A percentile compares a stretch with the other conserved stretches of the same genome.
These are phyloP conservation scores for Torymus texanus DNA, from an alignment of 2,888 invertebrate genomes.

Conservation along the genomic window DNA sequence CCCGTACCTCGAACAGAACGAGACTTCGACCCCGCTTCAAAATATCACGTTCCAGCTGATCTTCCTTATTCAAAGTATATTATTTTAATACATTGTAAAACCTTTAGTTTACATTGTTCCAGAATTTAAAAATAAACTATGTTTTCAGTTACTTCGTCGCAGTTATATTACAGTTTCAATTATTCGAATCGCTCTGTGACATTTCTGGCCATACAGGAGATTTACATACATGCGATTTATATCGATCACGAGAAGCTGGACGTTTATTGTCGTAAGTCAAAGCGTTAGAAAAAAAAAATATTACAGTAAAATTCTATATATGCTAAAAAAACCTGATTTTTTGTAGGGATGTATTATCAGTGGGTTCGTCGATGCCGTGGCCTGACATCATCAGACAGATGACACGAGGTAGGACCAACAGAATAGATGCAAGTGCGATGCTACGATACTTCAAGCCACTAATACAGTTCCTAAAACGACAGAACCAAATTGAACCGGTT, in stretches of 20 bases:
- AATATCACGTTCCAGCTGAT: slow-evolving; percentile 88
- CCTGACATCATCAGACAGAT: slow-evolving; percentile 84
- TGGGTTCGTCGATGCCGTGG: slow-evolving; percentile 82
- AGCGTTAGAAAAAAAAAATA: too few species aligned
- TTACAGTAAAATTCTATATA: not conserved
- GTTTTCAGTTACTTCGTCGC: slow-evolving; percentile 86
- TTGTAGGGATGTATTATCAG: slow-evolving; percentile 81
- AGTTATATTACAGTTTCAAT: slow-evolving; percentile 89
- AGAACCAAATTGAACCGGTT: slow-evolving; percentile 83
- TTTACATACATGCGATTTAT: slow-evolving; percentile 88
- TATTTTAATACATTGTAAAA: not conserved
- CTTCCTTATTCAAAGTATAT: slow-evolving; percentile 76
- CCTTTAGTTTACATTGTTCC: not conserved
- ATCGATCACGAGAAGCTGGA: slow-evolving; percentile 87
- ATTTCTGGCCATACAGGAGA: slow-evolving; percentile 84
- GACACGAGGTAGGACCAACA: slow-evolving; percentile 83
- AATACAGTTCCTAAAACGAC: slow-evolving; percentile 84
- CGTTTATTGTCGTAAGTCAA: slow-evolving; percentile 81
- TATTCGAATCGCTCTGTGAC: slow-evolving; percentile 86
- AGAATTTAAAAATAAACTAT: not conserved
- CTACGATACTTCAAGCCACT: slow-evolving; percentile 90
- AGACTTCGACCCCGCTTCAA: slow-evolving; percentile 90
- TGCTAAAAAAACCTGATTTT: not conserved
- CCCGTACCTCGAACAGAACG: slow-evolving; percentile 82
- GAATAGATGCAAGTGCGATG: slow-evolving; percentile 86